These are phyloP conservation scores for Hybos culiciformis DNA, from an alignment of 2,888 invertebrate genomes.

Conservation along the genomic window DNA sequence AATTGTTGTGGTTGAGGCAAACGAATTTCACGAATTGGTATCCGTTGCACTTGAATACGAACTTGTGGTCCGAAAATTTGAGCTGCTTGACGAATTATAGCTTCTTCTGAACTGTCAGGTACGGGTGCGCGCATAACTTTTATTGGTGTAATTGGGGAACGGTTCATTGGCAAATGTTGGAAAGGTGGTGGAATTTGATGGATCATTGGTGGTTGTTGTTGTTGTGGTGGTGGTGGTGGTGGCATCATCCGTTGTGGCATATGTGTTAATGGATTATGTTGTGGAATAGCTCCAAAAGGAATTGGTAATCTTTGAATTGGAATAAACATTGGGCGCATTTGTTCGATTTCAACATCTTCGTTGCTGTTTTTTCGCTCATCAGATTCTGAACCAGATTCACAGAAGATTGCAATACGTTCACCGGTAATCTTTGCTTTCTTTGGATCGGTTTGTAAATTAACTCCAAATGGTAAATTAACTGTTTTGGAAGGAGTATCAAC, in stretches of 20 bases:
- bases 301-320: slow-evolving; percentile 37
- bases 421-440: slow-evolving; percentile 60
- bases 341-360: slow-evolving; percentile 29
- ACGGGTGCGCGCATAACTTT: slow-evolving; percentile 37
- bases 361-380: slow-evolving; percentile 27
- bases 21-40: slow-evolving; percentile 37
- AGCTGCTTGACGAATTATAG: slow-evolving; percentile 17
- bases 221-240: slow-evolving; percentile 21
- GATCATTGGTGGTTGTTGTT: slow-evolving; percentile 13
- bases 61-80: slow-evolving; percentile 30
- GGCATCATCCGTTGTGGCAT: slow-evolving; percentile 34
- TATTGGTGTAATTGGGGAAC: slow-evolving; percentile 33
- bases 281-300: slow-evolving; percentile 39
- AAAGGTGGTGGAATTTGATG: slow-evolving; percentile 27
- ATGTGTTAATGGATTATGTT: slow-evolving; percentile 42
- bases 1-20: slow-evolving; percentile 17
- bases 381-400: slow-evolving; percentile 54
- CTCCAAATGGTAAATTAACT: slow-evolving; percentile 48
- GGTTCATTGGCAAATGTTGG: slow-evolving; percentile 32
- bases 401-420: slow-evolving; percentile 76
- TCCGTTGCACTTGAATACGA: slow-evolving; percentile 36
- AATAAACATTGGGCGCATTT: slow-evolving; percentile 34
- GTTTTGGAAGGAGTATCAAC: slow-evolving; percentile 60
- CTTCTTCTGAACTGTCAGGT: too few relatives aligned
- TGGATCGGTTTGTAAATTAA: slow-evolving; percentile 56